Conservation (phyloP, 2,797 vertebrate species). For the Chaenodraco wilsoni region DNA sequence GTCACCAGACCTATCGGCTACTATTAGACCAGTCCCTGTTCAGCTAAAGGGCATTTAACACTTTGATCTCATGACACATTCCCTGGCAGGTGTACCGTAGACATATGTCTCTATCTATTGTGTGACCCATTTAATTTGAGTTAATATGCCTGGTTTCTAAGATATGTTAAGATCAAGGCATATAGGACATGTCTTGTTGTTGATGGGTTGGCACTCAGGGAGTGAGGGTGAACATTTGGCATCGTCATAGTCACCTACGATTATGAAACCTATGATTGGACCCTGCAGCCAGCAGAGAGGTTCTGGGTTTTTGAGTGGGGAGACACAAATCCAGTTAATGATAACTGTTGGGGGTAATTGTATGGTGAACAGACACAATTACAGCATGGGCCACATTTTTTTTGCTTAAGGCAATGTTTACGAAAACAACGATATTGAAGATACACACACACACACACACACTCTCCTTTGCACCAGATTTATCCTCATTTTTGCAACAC, state of each 20-base stretch:
- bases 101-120: background rate
- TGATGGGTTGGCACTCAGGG: conserved; percentile 3
- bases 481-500: background rate
- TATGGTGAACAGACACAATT: conserved; percentile 59
- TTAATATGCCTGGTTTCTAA: background rate
- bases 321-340: conserved; percentile 68
- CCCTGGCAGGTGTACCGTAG: conserved; percentile 1
- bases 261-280: conserved; percentile 52
- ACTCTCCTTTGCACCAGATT: background rate
- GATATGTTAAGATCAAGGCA: background rate
- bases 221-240: conserved; percentile 16
- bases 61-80: conserved; percentile 7
- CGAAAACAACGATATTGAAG: conserved; percentile 51
- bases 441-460: conserved; percentile 31
- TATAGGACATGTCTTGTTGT: conserved; percentile 3
- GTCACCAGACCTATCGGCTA: conserved; percentile 77
- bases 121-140: background rate
- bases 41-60: conserved; percentile 54
- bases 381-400: conserved; percentile 23
- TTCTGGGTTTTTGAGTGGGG: conserved; percentile 43
- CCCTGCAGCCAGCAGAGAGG: conserved; percentile 25
- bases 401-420: conserved; percentile 56
- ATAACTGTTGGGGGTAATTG: conserved; percentile 66
- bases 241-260: conserved; percentile 41
- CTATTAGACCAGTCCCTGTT: conserved; percentile 68